Conservation (phyloP, 64 coral and sea anemone genomes). For the Montipora foliosa region DNA sequence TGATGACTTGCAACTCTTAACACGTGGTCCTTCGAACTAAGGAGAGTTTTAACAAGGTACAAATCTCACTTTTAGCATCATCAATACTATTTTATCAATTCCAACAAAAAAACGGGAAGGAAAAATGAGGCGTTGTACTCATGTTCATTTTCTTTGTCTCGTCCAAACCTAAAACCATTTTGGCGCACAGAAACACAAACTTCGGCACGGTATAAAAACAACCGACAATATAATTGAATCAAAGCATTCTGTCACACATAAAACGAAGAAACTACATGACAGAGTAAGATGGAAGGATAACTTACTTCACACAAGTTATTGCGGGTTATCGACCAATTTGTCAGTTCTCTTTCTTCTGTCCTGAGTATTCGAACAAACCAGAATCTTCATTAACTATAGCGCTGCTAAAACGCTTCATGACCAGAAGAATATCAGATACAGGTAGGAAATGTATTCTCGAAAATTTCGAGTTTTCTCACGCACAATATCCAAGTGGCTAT, state of each 20-base stretch:
- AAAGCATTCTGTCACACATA: not conserved
- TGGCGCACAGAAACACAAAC: not conserved
- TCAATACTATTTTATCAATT: too few species aligned
- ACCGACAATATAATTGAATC: not conserved
- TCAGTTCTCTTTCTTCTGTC: not conserved
- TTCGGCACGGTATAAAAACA: not conserved
- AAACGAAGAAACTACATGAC: not conserved
- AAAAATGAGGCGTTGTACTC: too few species aligned
- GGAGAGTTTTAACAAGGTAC: too few species aligned
- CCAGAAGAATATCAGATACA: constrained; percentile 11
- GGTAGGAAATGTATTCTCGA: not conserved
- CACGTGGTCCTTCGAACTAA: too few species aligned
- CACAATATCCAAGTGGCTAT: constrained; percentile 19
- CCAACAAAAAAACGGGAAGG: too few species aligned
- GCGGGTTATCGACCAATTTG: not conserved
- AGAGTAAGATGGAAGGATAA: not conserved
- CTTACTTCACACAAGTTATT: not conserved
- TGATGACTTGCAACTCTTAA: too few species aligned
- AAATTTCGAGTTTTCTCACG: constrained; percentile 12
- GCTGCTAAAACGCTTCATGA: not conserved
- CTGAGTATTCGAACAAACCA: not conserved
- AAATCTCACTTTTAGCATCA: too few species aligned
- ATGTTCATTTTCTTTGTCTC: not conserved
- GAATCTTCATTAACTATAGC: not conserved
- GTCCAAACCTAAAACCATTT: not conserved